Evolutionary conservation across 2,888 invertebrate species (phyloP).

Genomic region (Parelbella ahira): DNA sequence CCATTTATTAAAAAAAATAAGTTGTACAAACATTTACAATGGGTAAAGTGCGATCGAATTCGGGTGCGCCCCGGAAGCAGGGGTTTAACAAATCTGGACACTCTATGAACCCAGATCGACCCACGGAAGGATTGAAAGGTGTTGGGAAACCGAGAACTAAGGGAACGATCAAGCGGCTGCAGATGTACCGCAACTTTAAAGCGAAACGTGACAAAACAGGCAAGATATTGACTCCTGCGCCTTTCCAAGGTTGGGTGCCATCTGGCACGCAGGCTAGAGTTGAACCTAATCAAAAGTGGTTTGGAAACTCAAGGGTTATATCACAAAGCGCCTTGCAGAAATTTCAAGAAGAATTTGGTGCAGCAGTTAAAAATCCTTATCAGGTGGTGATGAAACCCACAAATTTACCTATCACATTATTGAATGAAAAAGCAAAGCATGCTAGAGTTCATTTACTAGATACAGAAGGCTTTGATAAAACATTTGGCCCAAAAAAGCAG

Average conservation of each 20-base stretch:
- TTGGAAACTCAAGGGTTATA: conserved; percentile 98
- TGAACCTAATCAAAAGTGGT: conserved; percentile 99
- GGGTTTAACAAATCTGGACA: conserved; percentile 93
- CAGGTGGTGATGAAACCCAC: conserved; percentile 98
- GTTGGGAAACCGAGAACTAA: conserved; percentile 92
- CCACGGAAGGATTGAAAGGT: conserved; percentile 88
- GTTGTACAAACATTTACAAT: conserved; percentile 57
- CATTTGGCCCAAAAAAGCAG: conserved; percentile 96
- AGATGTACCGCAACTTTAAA: conserved; percentile 99
- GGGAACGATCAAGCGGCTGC: conserved; percentile 96
- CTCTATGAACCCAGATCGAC: conserved; percentile 96
- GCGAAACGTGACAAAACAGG: conserved; percentile 94
- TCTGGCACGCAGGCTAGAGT: conserved; percentile 96
- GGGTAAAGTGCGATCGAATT: conserved; percentile 87
- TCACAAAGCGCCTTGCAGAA: conserved; percentile 94
- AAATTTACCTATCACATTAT: conserved; percentile 93
- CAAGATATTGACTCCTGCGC: conserved; percentile 96
- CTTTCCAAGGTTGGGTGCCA: conserved; percentile 94
- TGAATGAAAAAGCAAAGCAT: conserved; percentile 95
- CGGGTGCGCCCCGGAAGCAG: conserved; percentile 89
- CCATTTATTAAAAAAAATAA: too few species aligned
- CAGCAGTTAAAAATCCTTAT: conserved; percentile 97
- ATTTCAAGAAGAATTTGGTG: conserved; percentile 96
- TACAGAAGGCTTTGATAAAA: conserved; percentile 95
- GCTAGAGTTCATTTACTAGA: conserved; percentile 96